Base-by-base conservation (phyloP, 2,797 vertebrate species). In the Chiloscyllium punctatum region DNA sequence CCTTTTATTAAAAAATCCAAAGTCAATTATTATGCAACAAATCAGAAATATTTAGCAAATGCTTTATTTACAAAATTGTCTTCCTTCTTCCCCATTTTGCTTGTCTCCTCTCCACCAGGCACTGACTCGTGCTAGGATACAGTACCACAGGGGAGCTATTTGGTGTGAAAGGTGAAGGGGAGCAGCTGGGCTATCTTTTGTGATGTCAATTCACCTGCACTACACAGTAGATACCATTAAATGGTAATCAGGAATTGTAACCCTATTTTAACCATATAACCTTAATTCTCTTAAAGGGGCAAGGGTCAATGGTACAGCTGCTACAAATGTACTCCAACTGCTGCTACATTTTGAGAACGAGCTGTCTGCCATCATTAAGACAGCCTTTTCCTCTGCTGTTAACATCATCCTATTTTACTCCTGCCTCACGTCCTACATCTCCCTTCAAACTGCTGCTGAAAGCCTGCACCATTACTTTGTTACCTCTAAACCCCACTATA, bases 131-230 rank as follows among this genome's bases (percentile, higher is more conserved):
- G 57, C 95, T 96, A 96, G 77, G 74, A 18, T 79, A 90, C 8
- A 66, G 15, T 57, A 62, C 57, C 4, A 66, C 53, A 66, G 33
- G 53, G 53, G n/a, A 62, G 57, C 53, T 66, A 33, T n/a, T 90
- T 90, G 30, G 13, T 33, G 1, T 62, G 53, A 4, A 90, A 66
- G 13, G 53, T 33, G 30, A 62, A 90, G 30, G 30, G 15, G 5
- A 90, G 42, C 95, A 96, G 96, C 57, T 66, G 77, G 95, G 94
- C 86, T 96, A 95, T 95, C 96, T 79, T 53, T 82, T 96, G 96
- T 79, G n/a, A 71, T 94, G 48, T 96, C 69, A 27, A 90, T 1
- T 16, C 15, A n/a, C 11, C 33, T 57, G 86, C 53, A 90, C 13
- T 90, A 57, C 8, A 62, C 53, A n/a, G 87, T 57, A 66, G 87